Evolutionary conservation across 2,888 invertebrate species (phyloP), one percentile per base, ranked within the genome.

Genomic region (Malachius bipustulatus): DNA sequence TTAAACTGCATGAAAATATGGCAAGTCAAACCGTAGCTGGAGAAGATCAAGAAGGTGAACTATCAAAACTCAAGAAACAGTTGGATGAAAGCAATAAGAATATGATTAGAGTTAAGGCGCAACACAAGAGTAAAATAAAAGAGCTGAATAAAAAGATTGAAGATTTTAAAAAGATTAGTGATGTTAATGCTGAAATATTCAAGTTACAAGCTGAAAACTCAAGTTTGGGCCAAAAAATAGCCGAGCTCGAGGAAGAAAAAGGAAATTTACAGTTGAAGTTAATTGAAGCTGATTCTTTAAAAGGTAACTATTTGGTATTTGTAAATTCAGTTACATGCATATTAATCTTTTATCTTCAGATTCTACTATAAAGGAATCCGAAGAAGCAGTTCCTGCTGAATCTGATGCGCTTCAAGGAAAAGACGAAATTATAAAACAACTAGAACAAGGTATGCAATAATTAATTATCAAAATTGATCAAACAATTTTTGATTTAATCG

Each of bases 211-310:
- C 69, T 39, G 75, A 75, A 51, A 67, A 76, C 45, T 70, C 72
- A 42, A 67, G 70, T 45, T 61, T 81, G 32, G 75, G 76, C 42
- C 79, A 83, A 48, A 78, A 76, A 66, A 74, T 91, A 40, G 80
- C 82, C 9, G 83, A 87, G 56, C 63, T 91, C 44, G 56, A 56
- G 64, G 87, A 88, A 61, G 90, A 90, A 64, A 90, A 89, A 65
- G 88, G 88, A 51, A 85, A 87, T 64, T 73, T 90, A 55, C 87
- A 89, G 64, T 67, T 89, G 56, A 80, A 80, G 64, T 71, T 85
- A 57, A 78, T 84, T 49, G 82, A 84, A 64, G 77, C 79, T 63
- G 82, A 82, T 59, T 77, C 77, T 60, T 70, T 73, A 50, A 70
- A 75, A 72, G 66, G 76, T 67, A 65, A 57, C 54, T n/a, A n/a